These are phyloP conservation scores for Polyergus mexicanus DNA, from an alignment of 1,140 invertebrate species.

Conservation along the genomic window DNA sequence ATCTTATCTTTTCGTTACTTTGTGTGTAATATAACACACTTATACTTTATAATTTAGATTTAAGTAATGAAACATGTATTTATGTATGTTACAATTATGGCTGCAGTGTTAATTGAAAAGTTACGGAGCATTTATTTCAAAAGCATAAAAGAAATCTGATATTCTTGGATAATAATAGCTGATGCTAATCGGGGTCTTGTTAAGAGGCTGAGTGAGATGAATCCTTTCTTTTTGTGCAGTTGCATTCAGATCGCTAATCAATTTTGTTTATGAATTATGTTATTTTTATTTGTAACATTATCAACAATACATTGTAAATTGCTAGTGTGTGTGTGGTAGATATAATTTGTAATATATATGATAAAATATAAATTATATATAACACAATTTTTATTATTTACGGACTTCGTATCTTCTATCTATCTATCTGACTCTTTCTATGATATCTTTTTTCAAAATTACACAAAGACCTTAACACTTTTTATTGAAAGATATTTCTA, in stretches of 20 bases:
- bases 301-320: background rate
- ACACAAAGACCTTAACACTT: background rate
- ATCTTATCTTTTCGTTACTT: background rate
- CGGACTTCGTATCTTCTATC: background rate
- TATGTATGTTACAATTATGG: background rate
- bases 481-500: conserved; percentile 8
- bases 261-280: conserved; percentile 16
- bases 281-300: background rate
- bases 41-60: background rate
- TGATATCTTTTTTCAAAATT: background rate
- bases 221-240: conserved; percentile 42
- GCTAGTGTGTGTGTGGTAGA: background rate
- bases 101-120: background rate
- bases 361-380: background rate
- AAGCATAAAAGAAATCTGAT: conserved; percentile 30
- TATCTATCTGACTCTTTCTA: background rate
- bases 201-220: conserved; percentile 19
- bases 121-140: conserved; percentile 4
- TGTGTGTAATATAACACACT: background rate
- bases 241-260: conserved; percentile 11
- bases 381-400: background rate
- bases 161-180: conserved; percentile 45
- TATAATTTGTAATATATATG: background rate
- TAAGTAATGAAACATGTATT: conserved; percentile 6
- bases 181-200: conserved; percentile 55